Evolutionary conservation across 1,140 invertebrate species (phyloP).

Genomic region (Scaptomyza graminum): DNA sequence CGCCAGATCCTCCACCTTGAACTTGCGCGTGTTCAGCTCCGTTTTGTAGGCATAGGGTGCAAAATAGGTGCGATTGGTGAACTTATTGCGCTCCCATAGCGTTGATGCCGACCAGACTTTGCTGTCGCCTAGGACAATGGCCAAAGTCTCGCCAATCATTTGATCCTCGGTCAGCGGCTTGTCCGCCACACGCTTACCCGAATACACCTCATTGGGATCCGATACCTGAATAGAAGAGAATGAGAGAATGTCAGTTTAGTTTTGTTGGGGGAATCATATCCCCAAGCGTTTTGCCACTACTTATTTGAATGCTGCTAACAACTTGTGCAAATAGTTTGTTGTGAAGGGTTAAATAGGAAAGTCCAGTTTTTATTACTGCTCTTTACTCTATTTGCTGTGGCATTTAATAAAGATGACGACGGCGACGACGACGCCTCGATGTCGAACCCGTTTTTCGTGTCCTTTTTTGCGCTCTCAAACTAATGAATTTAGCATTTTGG

Average conservation of each 20-base stretch:
- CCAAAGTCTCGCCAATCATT: constrained; percentile 96
- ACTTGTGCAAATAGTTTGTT: constrained; percentile 63
- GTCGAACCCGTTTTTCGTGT: constrained; percentile 80
- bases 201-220: constrained; percentile 97
- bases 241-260: constrained; percentile 1
- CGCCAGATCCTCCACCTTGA: constrained; percentile 94
- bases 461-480: constrained; percentile 68
- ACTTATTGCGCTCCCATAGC: constrained; percentile 98
- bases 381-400: constrained; percentile 37
- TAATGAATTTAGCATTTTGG: constrained; percentile 83
- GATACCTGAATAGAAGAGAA: constrained; percentile 87
- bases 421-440: constrained; percentile 39
- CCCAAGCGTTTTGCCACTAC: constrained; percentile 14
- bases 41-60: constrained; percentile 97
- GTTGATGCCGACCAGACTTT: constrained; percentile 96
- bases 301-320: constrained; percentile 52
- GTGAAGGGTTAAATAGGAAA: constrained; percentile 19
- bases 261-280: neutral
- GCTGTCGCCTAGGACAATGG: constrained; percentile 94
- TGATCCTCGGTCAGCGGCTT: constrained; percentile 95
- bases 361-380: constrained; percentile 25
- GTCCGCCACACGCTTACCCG: constrained; percentile 94
- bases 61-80: constrained; percentile 95
- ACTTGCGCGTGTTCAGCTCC: constrained; percentile 92
- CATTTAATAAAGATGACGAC: constrained; percentile 74